A percentile compares a stretch with the other conserved stretches of the same genome.
Conservation (phyloP, 1,140 invertebrate species). For the Yoshiicerus persimilis region DNA sequence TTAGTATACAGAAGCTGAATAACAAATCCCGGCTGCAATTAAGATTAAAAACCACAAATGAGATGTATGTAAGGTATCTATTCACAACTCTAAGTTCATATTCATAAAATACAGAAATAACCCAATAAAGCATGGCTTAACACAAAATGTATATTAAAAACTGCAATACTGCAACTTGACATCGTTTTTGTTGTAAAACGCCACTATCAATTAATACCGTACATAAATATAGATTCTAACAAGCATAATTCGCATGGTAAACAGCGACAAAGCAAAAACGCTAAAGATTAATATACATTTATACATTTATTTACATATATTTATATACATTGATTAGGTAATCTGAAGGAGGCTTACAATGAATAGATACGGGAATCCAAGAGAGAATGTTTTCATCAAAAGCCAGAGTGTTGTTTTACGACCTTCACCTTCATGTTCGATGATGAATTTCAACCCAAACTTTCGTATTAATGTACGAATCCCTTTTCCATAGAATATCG, state of each 20-base stretch:
- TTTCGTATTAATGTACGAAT: conserved; percentile 25
- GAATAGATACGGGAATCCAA: conserved; percentile 38
- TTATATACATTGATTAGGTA: too few species aligned
- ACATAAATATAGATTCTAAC: background rate
- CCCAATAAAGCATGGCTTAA: too few species aligned
- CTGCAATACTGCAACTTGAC: too few species aligned
- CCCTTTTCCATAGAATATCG: conserved; percentile 34
- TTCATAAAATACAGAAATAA: too few species aligned
- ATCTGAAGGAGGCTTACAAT: conserved; percentile 25
- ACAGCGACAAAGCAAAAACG: too few species aligned
- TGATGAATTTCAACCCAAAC: conserved; percentile 39
- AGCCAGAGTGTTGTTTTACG: conserved; percentile 36
- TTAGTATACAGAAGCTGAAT: conserved; percentile 35
- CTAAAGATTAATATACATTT: too few species aligned
- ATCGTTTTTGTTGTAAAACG: background rate
- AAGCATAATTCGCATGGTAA: background rate
- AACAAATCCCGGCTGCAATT: conserved; percentile 35
- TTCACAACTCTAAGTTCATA: too few species aligned
- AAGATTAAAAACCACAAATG: background rate
- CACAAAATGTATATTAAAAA: too few species aligned
- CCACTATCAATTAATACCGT: background rate
- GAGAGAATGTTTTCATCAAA: conserved; percentile 36
- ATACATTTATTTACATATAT: too few species aligned
- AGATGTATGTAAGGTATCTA: too few species aligned
- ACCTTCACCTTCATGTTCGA: conserved; percentile 37